Percentiles rank a stretch among this genome's conserved stretches.
Evolutionary conservation across 1,140 invertebrate species (phyloP).

Genomic region (Dinoponera quadriceps): DNA sequence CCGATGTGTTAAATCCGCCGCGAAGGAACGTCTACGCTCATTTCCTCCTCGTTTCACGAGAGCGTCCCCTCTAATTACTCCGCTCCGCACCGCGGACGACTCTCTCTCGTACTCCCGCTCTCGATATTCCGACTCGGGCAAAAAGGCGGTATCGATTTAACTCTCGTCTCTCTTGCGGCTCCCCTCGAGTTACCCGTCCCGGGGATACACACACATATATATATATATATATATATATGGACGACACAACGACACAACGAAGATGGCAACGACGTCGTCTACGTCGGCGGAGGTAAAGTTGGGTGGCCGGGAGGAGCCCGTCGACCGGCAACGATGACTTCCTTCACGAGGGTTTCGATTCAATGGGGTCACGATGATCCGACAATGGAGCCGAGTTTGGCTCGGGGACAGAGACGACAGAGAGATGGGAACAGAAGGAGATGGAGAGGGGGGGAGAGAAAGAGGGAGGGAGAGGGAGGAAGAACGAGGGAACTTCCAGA

Average conservation of each 20-base stretch:
- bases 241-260: slow-evolving; percentile 1
- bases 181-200: slow-evolving; percentile 11
- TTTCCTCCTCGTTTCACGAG: slow-evolving; percentile 16
- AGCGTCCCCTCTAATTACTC: slow-evolving; percentile 63
- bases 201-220: no score
- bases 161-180: not conserved
- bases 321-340: slow-evolving; percentile 75
- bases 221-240: no score
- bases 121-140: slow-evolving; percentile 23
- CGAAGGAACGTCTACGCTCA: slow-evolving; percentile 14
- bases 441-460: no score
- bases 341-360: slow-evolving; percentile 78
- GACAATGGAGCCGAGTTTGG: slow-evolving; percentile 75
- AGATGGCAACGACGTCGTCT: not conserved
- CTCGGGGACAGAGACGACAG: slow-evolving; percentile 68
- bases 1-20: slow-evolving; percentile 39
- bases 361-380: slow-evolving; percentile 80
- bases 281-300: slow-evolving; percentile 29
- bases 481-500: slow-evolving; percentile 56
- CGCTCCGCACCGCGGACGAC: no score
- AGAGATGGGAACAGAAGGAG: slow-evolving; percentile 1
- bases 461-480: no score
- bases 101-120: not conserved
- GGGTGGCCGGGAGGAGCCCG: not conserved
- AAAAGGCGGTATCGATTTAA: slow-evolving; percentile 67